phyloP scores from a whole-genome alignment of 2,113 vertebrate genomes.

The Notarius quadriscutis region DNA sequence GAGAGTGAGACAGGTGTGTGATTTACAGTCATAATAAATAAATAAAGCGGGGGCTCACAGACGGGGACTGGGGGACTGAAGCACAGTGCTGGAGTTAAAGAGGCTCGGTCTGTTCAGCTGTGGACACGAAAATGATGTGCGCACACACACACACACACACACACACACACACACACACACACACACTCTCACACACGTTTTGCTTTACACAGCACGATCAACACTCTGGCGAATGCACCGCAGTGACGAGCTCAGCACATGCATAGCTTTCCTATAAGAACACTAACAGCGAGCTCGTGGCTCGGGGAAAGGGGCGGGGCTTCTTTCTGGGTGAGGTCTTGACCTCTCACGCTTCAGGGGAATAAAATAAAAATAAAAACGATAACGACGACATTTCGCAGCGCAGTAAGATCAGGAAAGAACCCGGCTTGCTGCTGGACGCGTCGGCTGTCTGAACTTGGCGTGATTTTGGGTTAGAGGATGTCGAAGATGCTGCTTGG shows the following conservation, averaged over 20 bases:
- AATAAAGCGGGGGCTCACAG: conserved; percentile 74
- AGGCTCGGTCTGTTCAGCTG: conserved; percentile 74
- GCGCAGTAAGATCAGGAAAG: conserved; percentile 52
- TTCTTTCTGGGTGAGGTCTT: conserved; percentile 69
- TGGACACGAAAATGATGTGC: conserved; percentile 77
- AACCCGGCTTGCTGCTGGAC: conserved; percentile 51
- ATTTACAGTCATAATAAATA: conserved; percentile 57
- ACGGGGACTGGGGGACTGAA: conserved; percentile 64
- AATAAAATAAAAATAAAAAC: conserved; percentile 21
- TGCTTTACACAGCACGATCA: conserved; percentile 80
- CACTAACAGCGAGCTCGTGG: conserved; percentile 54
- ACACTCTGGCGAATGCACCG: conserved; percentile 80
- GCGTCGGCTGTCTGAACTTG: conserved; percentile 34
- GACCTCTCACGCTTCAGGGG: conserved; percentile 61
- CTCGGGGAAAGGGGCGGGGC: conserved; percentile 6
- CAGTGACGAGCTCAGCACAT: conserved; percentile 76
- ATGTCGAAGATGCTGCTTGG: conserved; percentile 85
- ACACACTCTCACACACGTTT: conserved; percentile 48
- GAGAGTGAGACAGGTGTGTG: conserved; percentile 31
- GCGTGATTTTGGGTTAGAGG: conserved; percentile 69
- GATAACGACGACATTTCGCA: conserved; percentile 57
- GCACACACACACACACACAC: conserved; percentile 59
- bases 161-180: conserved; percentile 3
- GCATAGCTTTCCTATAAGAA: conserved; percentile 79
- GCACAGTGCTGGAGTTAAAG: conserved; percentile 75